Evolutionary conservation across 2,113 vertebrate genomes (phyloP), one percentile per base, ranked within the genome.

Genomic region (Dascyllus trimaculatus): DNA sequence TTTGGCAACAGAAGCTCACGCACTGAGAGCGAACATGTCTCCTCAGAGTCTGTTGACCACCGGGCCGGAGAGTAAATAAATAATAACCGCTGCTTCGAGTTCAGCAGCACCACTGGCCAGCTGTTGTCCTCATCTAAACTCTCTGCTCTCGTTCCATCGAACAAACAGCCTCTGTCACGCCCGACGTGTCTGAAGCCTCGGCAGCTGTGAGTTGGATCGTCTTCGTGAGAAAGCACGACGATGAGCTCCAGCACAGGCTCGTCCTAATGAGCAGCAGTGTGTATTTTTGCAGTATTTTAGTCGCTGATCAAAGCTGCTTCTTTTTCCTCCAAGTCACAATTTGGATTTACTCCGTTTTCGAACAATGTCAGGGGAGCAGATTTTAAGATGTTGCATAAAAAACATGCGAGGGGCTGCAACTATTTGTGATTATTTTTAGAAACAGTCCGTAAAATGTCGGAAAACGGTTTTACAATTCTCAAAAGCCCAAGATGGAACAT

Each of bases 241-340:
- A 70, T 54, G 64, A 79, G 57, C 75, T 78, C 60, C 5, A 49
- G 63, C 71, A 78, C 57, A 18, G 48, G 5, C 40, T 57, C 19
- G 29, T 52, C 48, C 40, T 81, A 85, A 87, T 74, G 69, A 86
- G 81, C 40, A 32, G 49, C 29, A 66, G 57, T 69, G 71, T 78
- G 62, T 62, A 53, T 70, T 21, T 49, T 15, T 71, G 61, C 51
- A 14, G 35, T 32, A 58, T 59, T 74, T 65, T 45, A 64, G 29
- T 78, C 46, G 22, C 61, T 43, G 73, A 78, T 84, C 78, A 85
- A 80, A 92, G 82, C 74, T 52, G 60, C 71, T 65, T 68, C 49
- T 74, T 54, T 38, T 84, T 82, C 54, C 78, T 77, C 25, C 8
- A 70, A 84, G 74, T 80, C 81, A 26, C 62, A 56, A 38, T 56